A percentile compares a stretch with the other conserved stretches of the same genome.
Evolutionary conservation across 2,888 invertebrate genomes (phyloP).

Genomic region (Torymus tubicola): DNA sequence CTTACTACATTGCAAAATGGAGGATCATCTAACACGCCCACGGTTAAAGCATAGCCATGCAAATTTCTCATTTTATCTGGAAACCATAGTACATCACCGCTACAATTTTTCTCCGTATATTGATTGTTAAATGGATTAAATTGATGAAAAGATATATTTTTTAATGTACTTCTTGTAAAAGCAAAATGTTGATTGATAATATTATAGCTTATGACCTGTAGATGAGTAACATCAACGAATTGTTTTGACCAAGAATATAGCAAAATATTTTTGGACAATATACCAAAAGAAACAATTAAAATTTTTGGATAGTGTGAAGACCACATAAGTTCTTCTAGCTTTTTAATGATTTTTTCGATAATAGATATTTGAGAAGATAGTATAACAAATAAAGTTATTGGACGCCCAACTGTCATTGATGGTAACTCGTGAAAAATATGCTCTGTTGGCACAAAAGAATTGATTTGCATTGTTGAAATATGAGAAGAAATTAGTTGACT

Average conservation of each 20-base stretch:
- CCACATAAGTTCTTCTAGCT: constrained; percentile 7
- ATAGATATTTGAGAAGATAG: background rate
- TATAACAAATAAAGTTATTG: constrained; percentile 16
- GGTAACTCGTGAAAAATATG: too few relatives aligned
- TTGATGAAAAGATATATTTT: background rate
- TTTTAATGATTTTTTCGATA: background rate
- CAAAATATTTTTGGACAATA: background rate
- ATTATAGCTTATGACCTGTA: background rate
- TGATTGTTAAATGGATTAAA: constrained; percentile 9
- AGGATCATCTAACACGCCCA: constrained; percentile 8
- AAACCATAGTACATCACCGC: background rate
- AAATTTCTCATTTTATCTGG: constrained; percentile 30
- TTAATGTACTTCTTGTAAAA: too few relatives aligned
- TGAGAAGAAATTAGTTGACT: too few relatives aligned
- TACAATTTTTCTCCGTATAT: background rate
- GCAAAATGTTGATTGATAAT: too few relatives aligned
- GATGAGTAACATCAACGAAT: constrained; percentile 11
- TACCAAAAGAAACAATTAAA: background rate
- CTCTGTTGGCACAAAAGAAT: too few relatives aligned
- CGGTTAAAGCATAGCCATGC: constrained; percentile 5
- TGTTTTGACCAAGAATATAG: constrained; percentile 18
- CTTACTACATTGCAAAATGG: constrained; percentile 25
- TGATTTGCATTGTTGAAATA: too few relatives aligned
- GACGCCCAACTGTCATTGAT: background rate
- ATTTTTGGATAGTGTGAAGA: background rate